These are phyloP conservation scores for Anneissia japonica DNA, from an alignment of 35 echinoderm and acorn worm genomes.

Conservation along the genomic window DNA sequence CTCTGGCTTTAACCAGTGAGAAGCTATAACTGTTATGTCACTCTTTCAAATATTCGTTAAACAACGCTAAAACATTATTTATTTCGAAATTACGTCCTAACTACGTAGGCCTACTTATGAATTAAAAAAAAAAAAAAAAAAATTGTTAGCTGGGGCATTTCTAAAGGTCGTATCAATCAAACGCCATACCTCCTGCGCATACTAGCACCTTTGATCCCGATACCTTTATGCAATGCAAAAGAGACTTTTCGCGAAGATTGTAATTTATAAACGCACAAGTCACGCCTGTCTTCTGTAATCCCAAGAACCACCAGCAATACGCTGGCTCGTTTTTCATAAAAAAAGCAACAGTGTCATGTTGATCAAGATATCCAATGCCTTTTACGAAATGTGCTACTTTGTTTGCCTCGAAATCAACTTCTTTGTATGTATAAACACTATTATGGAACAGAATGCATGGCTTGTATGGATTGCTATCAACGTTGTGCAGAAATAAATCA, in stretches of 20 bases:
- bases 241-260: conserved; percentile 42
- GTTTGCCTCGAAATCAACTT: conserved; percentile 50
- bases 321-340: conserved; percentile 81
- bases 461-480: conserved; percentile 37
- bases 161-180: too few species aligned
- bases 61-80: too few species aligned
- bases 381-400: conserved; percentile 50
- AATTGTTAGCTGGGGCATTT: too few species aligned
- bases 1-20: too few species aligned
- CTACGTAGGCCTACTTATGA: too few species aligned
- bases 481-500: conserved; percentile 55
- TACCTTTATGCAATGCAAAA: conserved; percentile 68
- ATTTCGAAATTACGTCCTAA: too few species aligned
- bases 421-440: conserved; percentile 46
- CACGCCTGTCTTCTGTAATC: conserved; percentile 58
- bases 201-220: conserved; percentile 43
- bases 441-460: conserved; percentile 43
- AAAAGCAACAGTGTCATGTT: conserved; percentile 50
- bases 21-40: too few species aligned
- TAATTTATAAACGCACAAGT: conserved; percentile 57
- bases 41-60: too few species aligned
- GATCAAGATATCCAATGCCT: background rate
- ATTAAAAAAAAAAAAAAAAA: too few species aligned
- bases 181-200: conserved; percentile 61
- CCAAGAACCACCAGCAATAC: conserved; percentile 51